A percentile compares a stretch with the other conserved stretches of the same genome.
Evolutionary conservation across 2,888 invertebrate genomes (phyloP).

Genomic region (Sisyra nigra): DNA sequence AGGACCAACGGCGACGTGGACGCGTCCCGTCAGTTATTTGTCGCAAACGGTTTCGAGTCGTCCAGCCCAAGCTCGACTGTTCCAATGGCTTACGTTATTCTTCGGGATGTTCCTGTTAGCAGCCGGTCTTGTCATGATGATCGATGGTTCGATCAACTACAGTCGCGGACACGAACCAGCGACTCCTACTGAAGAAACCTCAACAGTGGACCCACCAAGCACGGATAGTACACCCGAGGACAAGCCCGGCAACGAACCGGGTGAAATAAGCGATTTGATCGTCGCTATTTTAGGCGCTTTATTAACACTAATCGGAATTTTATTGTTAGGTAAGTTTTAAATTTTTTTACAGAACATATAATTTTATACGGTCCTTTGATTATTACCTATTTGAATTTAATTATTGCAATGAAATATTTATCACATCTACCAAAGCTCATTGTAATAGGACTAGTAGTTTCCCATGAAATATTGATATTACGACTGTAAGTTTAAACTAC

Average conservation of each 20-base stretch:
- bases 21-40: slow-evolving; percentile 25
- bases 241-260: slow-evolving; percentile 7
- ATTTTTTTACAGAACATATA: too few relatives aligned
- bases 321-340: slow-evolving; percentile 34
- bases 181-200: not conserved
- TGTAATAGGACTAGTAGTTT: too few relatives aligned
- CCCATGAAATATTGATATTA: too few relatives aligned
- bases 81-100: slow-evolving; percentile 19
- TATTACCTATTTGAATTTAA: too few relatives aligned
- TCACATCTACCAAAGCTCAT: too few relatives aligned
- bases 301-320: slow-evolving; percentile 40
- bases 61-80: slow-evolving; percentile 16
- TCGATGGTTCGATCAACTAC: slow-evolving; percentile 45
- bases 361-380: too few relatives aligned
- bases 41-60: slow-evolving; percentile 31
- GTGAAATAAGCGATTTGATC: slow-evolving; percentile 22
- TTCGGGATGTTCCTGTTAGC: slow-evolving; percentile 18
- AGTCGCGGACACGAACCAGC: slow-evolving; percentile 15
- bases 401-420: too few relatives aligned
- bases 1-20: slow-evolving; percentile 1
- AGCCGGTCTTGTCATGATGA: slow-evolving; percentile 41
- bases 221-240: slow-evolving; percentile 15
- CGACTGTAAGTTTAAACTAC: too few relatives aligned
- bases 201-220: slow-evolving; percentile 21
- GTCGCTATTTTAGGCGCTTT: slow-evolving; percentile 45